Evolutionary conservation across 2,113 vertebrate species (phyloP).

Genomic region (Sander vitreus): DNA sequence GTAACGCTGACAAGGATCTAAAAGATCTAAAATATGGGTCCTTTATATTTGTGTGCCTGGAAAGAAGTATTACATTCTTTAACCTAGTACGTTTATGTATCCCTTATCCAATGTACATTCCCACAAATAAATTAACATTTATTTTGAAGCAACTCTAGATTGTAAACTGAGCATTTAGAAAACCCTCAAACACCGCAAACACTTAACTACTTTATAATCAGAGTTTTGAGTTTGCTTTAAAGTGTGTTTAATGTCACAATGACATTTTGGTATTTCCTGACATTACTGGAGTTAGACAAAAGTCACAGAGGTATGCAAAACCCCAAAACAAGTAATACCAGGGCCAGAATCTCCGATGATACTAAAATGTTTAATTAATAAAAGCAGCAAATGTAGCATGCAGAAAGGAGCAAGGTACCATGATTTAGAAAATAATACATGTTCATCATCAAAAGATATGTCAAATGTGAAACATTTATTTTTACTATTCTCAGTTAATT

Average conservation of each 20-base stretch:
- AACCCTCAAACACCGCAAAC: background rate
- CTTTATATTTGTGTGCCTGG: background rate
- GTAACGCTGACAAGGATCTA: background rate
- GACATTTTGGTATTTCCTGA: background rate
- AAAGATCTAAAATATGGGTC: background rate
- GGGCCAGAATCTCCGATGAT: background rate
- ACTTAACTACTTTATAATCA: background rate
- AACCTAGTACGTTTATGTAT: background rate
- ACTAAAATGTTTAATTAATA: background rate
- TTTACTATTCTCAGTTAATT: background rate
- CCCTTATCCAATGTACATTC: background rate
- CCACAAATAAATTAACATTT: background rate
- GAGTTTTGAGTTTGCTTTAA: background rate
- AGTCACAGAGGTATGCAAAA: too few relatives aligned
- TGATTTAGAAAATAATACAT: background rate
- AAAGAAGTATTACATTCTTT: background rate
- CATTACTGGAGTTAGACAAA: background rate
- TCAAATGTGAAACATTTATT: background rate
- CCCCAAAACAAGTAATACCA: background rate
- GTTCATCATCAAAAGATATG: constrained; percentile 1
- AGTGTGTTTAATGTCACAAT: background rate
- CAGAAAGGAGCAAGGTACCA: background rate
- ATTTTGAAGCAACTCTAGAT: background rate
- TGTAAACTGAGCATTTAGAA: background rate
- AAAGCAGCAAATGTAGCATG: background rate